phyloP scores from a whole-genome alignment of 2,888 invertebrate species.

The Ecdyonurus torrentis region DNA sequence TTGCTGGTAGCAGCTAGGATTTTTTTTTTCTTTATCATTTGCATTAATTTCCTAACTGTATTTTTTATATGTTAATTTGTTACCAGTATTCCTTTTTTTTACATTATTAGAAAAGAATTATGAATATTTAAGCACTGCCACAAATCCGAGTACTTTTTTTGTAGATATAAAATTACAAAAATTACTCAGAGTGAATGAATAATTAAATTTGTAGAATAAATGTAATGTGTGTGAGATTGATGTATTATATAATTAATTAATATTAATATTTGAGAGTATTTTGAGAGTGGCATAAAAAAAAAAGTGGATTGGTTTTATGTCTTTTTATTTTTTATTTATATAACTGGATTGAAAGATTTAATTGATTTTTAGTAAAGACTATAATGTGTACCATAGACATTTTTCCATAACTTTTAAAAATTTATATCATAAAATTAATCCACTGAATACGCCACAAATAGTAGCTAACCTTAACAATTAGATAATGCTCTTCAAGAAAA shows the following conservation, averaged over 20 bases:
- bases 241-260: neutral
- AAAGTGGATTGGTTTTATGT: too few species aligned
- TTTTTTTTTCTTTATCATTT: slow-evolving; percentile 9
- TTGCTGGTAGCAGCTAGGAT: slow-evolving; percentile 10
- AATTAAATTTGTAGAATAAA: neutral
- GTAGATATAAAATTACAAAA: neutral
- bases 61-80: neutral
- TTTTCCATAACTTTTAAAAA: too few species aligned
- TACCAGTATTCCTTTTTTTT: neutral
- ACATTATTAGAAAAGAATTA: neutral
- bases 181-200: neutral
- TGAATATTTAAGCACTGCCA: neutral
- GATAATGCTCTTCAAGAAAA: too few species aligned
- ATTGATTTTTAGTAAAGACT: too few species aligned
- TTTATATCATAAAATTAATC: too few species aligned
- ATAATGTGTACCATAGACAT: too few species aligned
- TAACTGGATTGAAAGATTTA: too few species aligned
- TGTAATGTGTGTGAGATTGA: neutral
- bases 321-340: too few species aligned
- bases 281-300: too few species aligned
- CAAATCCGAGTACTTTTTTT: neutral
- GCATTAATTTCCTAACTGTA: neutral
- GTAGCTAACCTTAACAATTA: too few species aligned
- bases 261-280: too few species aligned
- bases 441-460: too few species aligned